phyloP scores from a whole-genome alignment of 2,888 invertebrate genomes.

The Hybos culiciformis region DNA sequence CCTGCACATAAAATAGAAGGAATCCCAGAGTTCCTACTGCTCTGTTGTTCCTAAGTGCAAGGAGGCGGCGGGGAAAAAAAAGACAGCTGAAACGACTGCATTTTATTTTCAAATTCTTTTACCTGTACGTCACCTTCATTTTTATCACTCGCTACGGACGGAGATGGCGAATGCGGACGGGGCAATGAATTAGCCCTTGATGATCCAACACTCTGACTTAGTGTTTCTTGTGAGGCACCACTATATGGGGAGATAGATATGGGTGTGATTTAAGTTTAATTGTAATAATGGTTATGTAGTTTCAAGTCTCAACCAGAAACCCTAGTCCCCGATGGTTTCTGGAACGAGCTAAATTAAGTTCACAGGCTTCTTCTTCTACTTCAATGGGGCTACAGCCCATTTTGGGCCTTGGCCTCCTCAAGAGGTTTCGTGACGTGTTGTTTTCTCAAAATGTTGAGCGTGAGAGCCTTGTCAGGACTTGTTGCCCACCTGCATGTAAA shows the following conservation, averaged over 20 bases:
- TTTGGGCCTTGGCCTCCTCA: no score
- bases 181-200: constrained; percentile 53
- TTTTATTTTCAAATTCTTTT: constrained; percentile 15
- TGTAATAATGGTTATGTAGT: no score
- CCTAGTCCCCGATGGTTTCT: neutral
- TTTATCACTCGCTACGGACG: constrained; percentile 82
- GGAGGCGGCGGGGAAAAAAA: neutral
- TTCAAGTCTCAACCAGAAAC: neutral
- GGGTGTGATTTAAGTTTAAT: no score
- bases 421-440: no score
- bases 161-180: constrained; percentile 78
- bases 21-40: constrained; percentile 10
- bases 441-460: no score
- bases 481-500: no score
- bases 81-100: neutral
- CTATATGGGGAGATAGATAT: constrained; percentile 48
- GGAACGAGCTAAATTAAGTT: neutral
- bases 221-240: constrained; percentile 46
- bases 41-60: no score
- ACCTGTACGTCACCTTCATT: constrained; percentile 70
- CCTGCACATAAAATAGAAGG: constrained; percentile 1
- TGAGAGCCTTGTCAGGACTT: no score
- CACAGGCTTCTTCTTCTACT: neutral
- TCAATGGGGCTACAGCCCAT: no score
- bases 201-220: constrained; percentile 45